phyloP scores from a whole-genome alignment of 2,797 vertebrate genomes.

The Botia kubotai region DNA sequence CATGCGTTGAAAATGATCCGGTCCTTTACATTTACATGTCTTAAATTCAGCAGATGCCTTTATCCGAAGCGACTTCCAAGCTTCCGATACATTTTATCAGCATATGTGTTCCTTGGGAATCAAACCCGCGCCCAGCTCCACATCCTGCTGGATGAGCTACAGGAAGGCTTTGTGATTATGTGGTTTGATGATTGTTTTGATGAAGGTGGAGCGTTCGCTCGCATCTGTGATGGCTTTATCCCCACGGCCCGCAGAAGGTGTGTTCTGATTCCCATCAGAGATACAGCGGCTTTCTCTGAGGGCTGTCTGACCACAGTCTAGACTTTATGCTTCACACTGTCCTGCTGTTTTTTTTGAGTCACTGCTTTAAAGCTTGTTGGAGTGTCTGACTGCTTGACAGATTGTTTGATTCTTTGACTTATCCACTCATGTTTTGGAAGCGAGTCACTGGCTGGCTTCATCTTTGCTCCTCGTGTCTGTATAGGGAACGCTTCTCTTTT shows the following conservation, averaged over 20 bases:
- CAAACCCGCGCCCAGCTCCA: not conserved
- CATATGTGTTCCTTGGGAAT: not conserved
- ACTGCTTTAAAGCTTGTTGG: conserved; percentile 55
- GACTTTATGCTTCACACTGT: conserved; percentile 15
- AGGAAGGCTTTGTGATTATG: conserved; percentile 16
- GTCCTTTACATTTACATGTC: not conserved
- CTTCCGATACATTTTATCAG: not conserved
- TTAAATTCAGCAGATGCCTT: not conserved
- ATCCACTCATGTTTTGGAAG: conserved; percentile 41
- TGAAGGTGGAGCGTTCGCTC: not conserved
- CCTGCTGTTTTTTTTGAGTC: conserved; percentile 67
- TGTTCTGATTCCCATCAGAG: conserved; percentile 12
- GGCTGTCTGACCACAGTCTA: conserved; percentile 40
- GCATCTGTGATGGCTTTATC: conserved; percentile 15
- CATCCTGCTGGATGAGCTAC: not conserved
- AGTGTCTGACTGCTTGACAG: conserved; percentile 29
- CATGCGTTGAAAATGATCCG: not conserved
- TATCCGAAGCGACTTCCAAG: not conserved
- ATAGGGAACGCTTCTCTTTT: conserved; percentile 1
- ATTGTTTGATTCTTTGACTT: conserved; percentile 35
- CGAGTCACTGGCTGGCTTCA: conserved; percentile 44
- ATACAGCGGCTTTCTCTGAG: conserved; percentile 14
- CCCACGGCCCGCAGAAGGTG: conserved; percentile 3
- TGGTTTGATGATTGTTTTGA: conserved; percentile 17
- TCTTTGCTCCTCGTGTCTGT: conserved; percentile 38